phyloP scores from a whole-genome alignment of 1,140 invertebrate species.

The Heliconius melpomene region DNA sequence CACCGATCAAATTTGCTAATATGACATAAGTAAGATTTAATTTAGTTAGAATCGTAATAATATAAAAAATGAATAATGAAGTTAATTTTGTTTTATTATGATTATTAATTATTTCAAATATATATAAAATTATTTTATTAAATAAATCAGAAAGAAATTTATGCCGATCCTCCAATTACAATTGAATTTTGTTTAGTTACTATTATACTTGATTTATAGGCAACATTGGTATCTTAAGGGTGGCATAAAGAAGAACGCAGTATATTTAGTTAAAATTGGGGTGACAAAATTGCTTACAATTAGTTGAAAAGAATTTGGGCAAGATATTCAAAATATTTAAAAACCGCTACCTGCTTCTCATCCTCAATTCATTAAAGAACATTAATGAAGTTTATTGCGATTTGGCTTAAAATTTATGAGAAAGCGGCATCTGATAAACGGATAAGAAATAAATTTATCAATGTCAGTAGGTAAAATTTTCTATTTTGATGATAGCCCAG shows the following conservation, averaged over 20 bases:
- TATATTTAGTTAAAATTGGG: slow-evolving; percentile 13
- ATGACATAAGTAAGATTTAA: too few relatives aligned
- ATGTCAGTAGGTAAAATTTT: neutral
- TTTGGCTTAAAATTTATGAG: slow-evolving; percentile 61
- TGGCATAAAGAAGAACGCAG: slow-evolving; percentile 41
- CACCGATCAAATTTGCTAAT: too few relatives aligned
- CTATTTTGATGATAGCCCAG: neutral
- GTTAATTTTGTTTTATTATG: too few relatives aligned
- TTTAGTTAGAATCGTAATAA: too few relatives aligned
- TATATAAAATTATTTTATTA: too few relatives aligned
- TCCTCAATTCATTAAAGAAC: slow-evolving; percentile 70
- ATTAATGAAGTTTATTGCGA: slow-evolving; percentile 72
- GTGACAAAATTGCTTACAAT: slow-evolving; percentile 28
- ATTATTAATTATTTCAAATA: too few relatives aligned
- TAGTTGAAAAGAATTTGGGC: slow-evolving; percentile 57
- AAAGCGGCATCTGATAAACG: slow-evolving; percentile 54
- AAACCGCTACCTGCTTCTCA: slow-evolving; percentile 66
- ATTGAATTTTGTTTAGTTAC: neutral
- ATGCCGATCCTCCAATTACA: neutral
- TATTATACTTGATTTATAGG: neutral
- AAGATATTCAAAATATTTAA: slow-evolving; percentile 64
- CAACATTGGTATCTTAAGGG: slow-evolving; percentile 50
- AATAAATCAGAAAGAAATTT: neutral
- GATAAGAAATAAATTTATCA: neutral
- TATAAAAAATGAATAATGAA: too few relatives aligned